These are phyloP conservation scores for Therioaphis trifolii DNA, from an alignment of 2,888 invertebrate genomes.

Conservation along the genomic window DNA sequence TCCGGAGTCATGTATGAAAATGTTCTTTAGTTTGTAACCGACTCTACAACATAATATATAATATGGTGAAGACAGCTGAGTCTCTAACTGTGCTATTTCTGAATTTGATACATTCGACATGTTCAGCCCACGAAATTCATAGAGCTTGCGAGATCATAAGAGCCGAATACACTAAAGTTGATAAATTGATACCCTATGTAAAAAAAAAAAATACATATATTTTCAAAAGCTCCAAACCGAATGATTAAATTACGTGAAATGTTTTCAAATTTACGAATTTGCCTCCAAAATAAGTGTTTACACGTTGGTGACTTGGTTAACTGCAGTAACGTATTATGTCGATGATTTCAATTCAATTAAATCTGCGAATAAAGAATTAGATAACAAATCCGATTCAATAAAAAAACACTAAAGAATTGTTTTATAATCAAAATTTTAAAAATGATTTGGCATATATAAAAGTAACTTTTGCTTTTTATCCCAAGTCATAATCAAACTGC, in stretches of 20 bases:
- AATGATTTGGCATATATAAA: constrained; percentile 1
- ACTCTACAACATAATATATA: too few relatives aligned
- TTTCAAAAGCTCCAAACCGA: constrained; percentile 66
- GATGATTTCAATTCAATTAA: constrained; percentile 65
- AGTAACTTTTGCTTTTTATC: constrained; percentile 9
- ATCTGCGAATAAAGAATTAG: neutral
- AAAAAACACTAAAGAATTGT: constrained; percentile 1
- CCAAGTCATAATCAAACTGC: too few relatives aligned
- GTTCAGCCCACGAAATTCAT: neutral
- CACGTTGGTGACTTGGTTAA: constrained; percentile 68
- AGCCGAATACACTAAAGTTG: neutral
- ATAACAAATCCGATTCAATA: neutral
- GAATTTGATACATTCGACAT: neutral
- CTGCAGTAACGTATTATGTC: constrained; percentile 66
- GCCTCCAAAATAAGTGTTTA: constrained; percentile 67
- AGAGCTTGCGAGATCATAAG: neutral
- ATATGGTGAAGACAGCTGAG: neutral
- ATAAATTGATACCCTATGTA: constrained; percentile 64
- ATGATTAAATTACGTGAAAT: constrained; percentile 66
- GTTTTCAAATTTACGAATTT: constrained; percentile 66
- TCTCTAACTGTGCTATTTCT: neutral
- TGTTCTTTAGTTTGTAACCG: too few relatives aligned
- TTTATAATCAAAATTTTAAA: neutral
- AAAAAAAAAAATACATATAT: constrained; percentile 68
- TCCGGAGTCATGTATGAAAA: neutral